A percentile compares a stretch with the other conserved stretches of the same genome.
phyloP scores from a whole-genome alignment of 2,113 vertebrate genomes.

The Neolamprologus toae region DNA sequence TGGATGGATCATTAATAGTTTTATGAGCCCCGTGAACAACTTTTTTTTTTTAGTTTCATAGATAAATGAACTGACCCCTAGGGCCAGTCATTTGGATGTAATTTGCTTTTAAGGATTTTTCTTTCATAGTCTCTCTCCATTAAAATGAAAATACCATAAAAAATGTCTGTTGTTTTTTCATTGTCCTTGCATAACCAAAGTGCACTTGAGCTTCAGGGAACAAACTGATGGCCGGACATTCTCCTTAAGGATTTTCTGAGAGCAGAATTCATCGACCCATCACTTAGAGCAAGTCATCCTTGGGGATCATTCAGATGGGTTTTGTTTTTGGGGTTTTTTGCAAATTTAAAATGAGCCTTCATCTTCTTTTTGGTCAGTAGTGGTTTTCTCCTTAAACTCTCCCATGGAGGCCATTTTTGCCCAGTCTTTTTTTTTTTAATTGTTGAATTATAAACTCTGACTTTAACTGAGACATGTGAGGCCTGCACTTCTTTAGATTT shows the following conservation, averaged over 20 bases:
- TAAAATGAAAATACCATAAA: background rate
- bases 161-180: background rate
- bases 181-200: background rate
- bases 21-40: background rate
- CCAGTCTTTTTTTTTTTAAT: background rate
- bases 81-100: background rate
- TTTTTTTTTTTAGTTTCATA: background rate
- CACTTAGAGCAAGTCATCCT: background rate
- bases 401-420: background rate
- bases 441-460: background rate
- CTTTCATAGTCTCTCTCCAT: background rate
- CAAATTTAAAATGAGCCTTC: background rate
- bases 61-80: background rate
- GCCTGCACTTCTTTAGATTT: background rate
- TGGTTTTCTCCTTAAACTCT: background rate
- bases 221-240: background rate
- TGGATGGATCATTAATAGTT: background rate
- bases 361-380: background rate
- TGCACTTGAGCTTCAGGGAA: background rate
- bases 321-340: background rate
- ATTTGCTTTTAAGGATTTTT: background rate
- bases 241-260: background rate
- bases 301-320: background rate
- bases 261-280: background rate
- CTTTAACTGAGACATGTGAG: background rate